phyloP scores from a whole-genome alignment of 2,888 invertebrate species.

The Tenthredo notha region DNA sequence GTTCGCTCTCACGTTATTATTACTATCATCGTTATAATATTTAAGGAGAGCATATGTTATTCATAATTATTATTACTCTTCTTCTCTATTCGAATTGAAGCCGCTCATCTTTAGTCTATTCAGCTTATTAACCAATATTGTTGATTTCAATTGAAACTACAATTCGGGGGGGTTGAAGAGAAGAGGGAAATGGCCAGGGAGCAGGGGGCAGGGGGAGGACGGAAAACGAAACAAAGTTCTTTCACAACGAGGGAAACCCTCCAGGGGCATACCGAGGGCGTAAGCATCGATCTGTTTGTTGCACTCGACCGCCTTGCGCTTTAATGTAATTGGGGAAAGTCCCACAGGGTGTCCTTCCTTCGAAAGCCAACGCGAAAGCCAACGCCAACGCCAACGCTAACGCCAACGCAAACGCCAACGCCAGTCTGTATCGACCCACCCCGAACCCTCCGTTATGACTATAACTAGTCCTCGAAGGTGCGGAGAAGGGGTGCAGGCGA shows the following conservation, averaged over 20 bases:
- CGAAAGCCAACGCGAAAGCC: slow-evolving; percentile 54
- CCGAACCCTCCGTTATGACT: slow-evolving; percentile 58
- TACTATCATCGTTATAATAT: background rate
- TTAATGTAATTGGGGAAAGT: slow-evolving; percentile 51
- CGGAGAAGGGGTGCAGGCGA: background rate
- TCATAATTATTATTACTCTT: background rate
- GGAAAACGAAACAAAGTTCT: slow-evolving; percentile 5
- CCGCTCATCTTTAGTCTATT: too few species aligned
- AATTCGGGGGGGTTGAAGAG: background rate
- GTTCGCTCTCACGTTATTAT: background rate
- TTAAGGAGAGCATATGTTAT: background rate
- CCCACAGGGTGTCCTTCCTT: slow-evolving; percentile 56
- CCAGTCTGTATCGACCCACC: slow-evolving; percentile 75
- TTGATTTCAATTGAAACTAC: slow-evolving; percentile 19
- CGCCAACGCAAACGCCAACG: slow-evolving; percentile 61
- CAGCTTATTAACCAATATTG: background rate
- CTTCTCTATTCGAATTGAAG: background rate
- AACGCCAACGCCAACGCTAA: slow-evolving; percentile 38
- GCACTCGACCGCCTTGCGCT: slow-evolving; percentile 52
- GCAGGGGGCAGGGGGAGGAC: background rate
- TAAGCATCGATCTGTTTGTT: slow-evolving; percentile 51
- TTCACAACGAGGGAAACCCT: slow-evolving; percentile 33
- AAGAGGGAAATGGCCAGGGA: too few species aligned
- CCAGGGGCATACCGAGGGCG: slow-evolving; percentile 9
- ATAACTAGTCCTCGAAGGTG: slow-evolving; percentile 11